phyloP scores from a whole-genome alignment of 2,888 invertebrate species.

The Oscheius sp. region DNA sequence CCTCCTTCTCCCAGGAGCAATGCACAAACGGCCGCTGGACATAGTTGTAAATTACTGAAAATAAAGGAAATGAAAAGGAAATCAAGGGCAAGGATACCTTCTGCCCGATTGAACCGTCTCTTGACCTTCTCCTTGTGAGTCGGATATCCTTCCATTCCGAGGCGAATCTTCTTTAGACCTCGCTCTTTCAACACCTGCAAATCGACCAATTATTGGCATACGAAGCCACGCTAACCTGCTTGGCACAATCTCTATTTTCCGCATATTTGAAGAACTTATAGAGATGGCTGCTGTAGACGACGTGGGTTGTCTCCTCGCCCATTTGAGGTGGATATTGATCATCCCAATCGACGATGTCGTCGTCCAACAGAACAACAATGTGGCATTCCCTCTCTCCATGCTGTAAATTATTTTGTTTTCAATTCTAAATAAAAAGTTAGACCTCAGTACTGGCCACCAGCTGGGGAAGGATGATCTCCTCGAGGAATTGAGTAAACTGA shows the following conservation, averaged over 20 bases:
- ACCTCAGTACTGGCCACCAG: conserved; percentile 84
- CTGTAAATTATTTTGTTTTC: conserved; percentile 73
- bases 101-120: conserved; percentile 91
- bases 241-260: conserved; percentile 98
- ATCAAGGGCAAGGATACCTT: conserved; percentile 74
- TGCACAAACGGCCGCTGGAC: conserved; percentile 98
- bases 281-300: conserved; percentile 76
- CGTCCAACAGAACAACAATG: conserved; percentile 93
- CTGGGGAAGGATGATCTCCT: conserved; percentile 91
- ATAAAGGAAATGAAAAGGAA: background rate
- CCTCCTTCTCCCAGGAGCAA: conserved; percentile 99
- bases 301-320: conserved; percentile 95
- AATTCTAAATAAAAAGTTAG: background rate
- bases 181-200: conserved; percentile 90
- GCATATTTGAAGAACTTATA: conserved; percentile 88
- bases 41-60: conserved; percentile 94
- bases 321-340: conserved; percentile 99
- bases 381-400: conserved; percentile 97
- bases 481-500: conserved; percentile 95
- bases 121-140: conserved; percentile 99
- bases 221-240: conserved; percentile 76
- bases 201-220: background rate
- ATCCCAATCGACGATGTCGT: conserved; percentile 97
- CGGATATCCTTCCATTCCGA: conserved; percentile 97
- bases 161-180: conserved; percentile 95